Conservation (phyloP, 2,113 vertebrate species). For the Heptranchias perlo region DNA sequence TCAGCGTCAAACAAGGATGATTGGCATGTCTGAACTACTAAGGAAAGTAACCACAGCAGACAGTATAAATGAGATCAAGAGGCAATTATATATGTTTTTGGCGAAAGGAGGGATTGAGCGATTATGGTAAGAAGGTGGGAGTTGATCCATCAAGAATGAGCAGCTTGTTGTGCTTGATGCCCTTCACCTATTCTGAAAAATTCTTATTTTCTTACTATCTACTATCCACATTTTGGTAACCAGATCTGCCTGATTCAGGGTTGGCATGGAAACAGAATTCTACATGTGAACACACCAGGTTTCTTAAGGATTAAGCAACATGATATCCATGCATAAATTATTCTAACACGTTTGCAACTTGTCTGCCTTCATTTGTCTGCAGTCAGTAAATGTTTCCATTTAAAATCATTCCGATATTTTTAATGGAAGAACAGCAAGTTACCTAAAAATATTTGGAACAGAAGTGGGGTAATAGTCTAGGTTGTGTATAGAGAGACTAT, state of each 20-base stretch:
- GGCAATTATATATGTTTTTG: background rate
- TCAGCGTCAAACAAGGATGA: background rate
- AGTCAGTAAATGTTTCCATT: background rate
- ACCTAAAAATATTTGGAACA: background rate
- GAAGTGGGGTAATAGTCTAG: background rate
- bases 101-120: background rate
- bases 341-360: background rate
- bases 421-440: background rate
- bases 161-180: background rate
- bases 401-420: background rate
- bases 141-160: background rate
- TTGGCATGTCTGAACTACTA: background rate
- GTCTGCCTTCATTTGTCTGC: background rate
- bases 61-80: background rate
- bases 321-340: background rate
- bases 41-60: background rate
- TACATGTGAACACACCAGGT: background rate
- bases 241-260: too few species aligned
- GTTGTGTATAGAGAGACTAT: background rate
- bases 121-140: background rate
- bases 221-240: background rate
- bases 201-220: background rate
- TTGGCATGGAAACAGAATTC: conserved; percentile 11
- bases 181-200: background rate
- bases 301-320: background rate